Base-by-base conservation (phyloP, 2,888 invertebrate genomes). In the Caenorhabditis sp. region DNA sequence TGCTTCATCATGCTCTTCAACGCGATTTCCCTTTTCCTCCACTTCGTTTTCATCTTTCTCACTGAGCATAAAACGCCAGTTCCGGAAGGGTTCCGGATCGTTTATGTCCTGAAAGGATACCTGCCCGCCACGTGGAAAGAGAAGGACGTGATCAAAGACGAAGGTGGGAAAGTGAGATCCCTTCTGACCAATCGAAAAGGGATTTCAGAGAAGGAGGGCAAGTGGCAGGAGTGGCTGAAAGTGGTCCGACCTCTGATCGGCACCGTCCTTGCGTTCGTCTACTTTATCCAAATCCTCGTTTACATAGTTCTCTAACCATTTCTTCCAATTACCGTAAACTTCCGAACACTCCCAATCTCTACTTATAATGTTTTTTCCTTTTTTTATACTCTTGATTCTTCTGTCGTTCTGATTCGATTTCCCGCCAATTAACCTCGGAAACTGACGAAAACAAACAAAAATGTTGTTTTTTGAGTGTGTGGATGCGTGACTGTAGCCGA, bases 51-150 rank as follows among this genome's bases (percentile, higher is more conserved):
- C 43, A 37, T 75, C 20, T 22, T 20, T 15, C 20, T 75, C 32
- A 24, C 39, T 15, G 9, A 27, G 13, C 24, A n/a, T 8, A 62
- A 53, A 45, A 5, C 26, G 15, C 15, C 26, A 13, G 59, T 59
- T 2, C 70, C 70, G 11, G 13, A 15, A 2, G 6, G 13, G 7
- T 27, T 70, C 22, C 15, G 26, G 9, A 17, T 26, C 4, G 24
- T 70, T n/a, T 61, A 53, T n/a, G 4, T 48, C 7, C 30, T 59
- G 15, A 73, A 73, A 43, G 41, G 56, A 11, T 52, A 53, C 37
- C 26, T 59, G n/a, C 73, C 77, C 20, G 15, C 45, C n/a, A 20
- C 53, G 52, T 68, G 66, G 72, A 55, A 56, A 43, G 48, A 56
- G n/a, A 46, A 26, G 4, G 46, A 45, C 7, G 39, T 17, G 11